A percentile compares a stretch with the other conserved stretches of the same genome.
phyloP scores from a whole-genome alignment of 1,140 invertebrate species.

The Habropoda laboriosa region DNA sequence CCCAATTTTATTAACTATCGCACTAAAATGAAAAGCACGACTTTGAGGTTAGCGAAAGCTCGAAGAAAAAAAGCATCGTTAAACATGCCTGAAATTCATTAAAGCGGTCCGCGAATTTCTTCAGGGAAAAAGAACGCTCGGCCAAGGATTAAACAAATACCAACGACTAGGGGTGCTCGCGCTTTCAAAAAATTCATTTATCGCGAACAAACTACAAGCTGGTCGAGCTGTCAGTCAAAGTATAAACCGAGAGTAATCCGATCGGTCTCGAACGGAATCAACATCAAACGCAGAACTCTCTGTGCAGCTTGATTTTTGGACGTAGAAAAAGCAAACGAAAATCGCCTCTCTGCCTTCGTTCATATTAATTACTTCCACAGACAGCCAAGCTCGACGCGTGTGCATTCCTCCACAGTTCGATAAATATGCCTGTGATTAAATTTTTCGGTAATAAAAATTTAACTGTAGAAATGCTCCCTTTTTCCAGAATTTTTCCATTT shows the following conservation, averaged over 20 bases:
- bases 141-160: constrained; percentile 8
- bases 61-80: neutral
- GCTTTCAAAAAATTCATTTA: constrained; percentile 23
- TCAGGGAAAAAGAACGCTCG: neutral
- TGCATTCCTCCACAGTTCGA: neutral
- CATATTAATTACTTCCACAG: constrained; percentile 25
- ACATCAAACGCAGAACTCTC: constrained; percentile 22
- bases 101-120: neutral
- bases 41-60: too few relatives aligned
- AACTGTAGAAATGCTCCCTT: neutral
- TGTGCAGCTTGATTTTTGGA: constrained; percentile 5
- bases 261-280: constrained; percentile 27
- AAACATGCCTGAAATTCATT: neutral
- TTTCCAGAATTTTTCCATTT: neutral
- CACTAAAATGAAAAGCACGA: neutral
- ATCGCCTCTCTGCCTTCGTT: constrained; percentile 23
- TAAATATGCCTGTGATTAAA: neutral
- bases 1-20: too few relatives aligned
- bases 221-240: constrained; percentile 32
- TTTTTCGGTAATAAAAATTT: neutral
- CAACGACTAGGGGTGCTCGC: neutral
- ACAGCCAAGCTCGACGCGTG: neutral
- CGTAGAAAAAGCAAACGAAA: neutral
- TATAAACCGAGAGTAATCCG: constrained; percentile 24
- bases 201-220: constrained; percentile 3